Evolutionary conservation across 1,140 invertebrate genomes (phyloP).

Genomic region (Matsumurasca onukii): DNA sequence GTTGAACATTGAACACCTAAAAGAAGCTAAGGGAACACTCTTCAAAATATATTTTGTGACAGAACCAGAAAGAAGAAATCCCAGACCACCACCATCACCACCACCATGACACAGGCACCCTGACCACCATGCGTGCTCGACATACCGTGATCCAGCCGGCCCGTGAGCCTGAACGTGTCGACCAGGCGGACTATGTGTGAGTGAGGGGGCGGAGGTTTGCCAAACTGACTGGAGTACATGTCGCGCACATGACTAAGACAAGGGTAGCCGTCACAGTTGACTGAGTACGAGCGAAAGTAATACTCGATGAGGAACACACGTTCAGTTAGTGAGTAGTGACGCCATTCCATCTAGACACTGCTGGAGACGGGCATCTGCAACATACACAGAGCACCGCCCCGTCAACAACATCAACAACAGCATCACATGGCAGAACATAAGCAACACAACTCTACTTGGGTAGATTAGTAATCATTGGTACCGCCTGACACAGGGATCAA

Average conservation of each 20-base stretch:
- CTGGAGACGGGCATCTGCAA: slow-evolving; percentile 5
- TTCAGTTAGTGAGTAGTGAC: slow-evolving; percentile 10
- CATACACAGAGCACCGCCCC: neutral
- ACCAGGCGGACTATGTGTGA: slow-evolving; percentile 13
- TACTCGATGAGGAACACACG: slow-evolving; percentile 11
- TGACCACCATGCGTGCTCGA: too few species aligned
- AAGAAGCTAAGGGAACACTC: too few species aligned
- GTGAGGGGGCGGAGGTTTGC: neutral
- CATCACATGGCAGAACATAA: neutral
- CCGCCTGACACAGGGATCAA: too few species aligned
- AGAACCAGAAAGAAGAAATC: too few species aligned
- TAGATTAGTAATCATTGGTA: too few species aligned
- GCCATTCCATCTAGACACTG: slow-evolving; percentile 19
- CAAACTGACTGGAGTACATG: neutral
- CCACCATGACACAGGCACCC: too few species aligned
- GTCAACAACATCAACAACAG: neutral
- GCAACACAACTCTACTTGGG: too few species aligned
- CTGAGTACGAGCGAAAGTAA: slow-evolving; percentile 13
- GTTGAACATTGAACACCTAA: too few species aligned
- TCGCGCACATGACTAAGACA: slow-evolving; percentile 9
- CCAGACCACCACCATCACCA: too few species aligned
- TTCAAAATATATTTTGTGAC: too few species aligned
- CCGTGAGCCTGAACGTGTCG: neutral
- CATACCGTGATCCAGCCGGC: neutral
- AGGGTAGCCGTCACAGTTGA: slow-evolving; percentile 9